These are phyloP conservation scores for Lasioglossum pauxillum DNA, from an alignment of 2,888 invertebrate genomes.

Conservation along the genomic window DNA sequence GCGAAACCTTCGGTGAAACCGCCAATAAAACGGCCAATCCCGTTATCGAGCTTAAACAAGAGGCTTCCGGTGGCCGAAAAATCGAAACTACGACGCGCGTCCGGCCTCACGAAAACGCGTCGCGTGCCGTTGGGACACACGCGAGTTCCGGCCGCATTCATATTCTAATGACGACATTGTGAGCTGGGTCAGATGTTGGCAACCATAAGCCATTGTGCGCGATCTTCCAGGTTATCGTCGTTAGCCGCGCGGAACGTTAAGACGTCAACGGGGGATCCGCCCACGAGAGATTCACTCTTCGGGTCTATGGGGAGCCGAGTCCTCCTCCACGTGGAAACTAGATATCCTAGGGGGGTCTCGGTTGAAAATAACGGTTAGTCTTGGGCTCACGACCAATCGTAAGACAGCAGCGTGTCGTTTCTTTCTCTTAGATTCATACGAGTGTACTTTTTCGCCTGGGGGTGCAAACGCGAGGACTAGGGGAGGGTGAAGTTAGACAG, in stretches of 20 bases:
- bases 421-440: background rate
- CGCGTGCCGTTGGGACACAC: conserved; percentile 76
- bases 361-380: conserved; percentile 34
- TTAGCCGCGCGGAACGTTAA: conserved; percentile 74
- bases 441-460: conserved; percentile 18
- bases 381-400: background rate
- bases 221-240: conserved; percentile 69
- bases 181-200: conserved; percentile 82
- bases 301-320: conserved; percentile 30
- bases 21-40: background rate
- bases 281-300: conserved; percentile 77
- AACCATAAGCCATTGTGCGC: conserved; percentile 79
- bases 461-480: background rate
- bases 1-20: conserved; percentile 19
- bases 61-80: conserved; percentile 45
- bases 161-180: conserved; percentile 83
- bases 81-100: conserved; percentile 51
- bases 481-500: background rate
- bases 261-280: conserved; percentile 73
- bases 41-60: conserved; percentile 25
- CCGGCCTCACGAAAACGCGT: conserved; percentile 64
- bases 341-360: conserved; percentile 40
- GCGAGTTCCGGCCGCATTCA: conserved; percentile 74
- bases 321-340: conserved; percentile 41
- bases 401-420: background rate